Percentiles rank a stretch among this genome's conserved stretches.
Conservation (phyloP, 2,113 vertebrate species). For the Accipiter cooperii region DNA sequence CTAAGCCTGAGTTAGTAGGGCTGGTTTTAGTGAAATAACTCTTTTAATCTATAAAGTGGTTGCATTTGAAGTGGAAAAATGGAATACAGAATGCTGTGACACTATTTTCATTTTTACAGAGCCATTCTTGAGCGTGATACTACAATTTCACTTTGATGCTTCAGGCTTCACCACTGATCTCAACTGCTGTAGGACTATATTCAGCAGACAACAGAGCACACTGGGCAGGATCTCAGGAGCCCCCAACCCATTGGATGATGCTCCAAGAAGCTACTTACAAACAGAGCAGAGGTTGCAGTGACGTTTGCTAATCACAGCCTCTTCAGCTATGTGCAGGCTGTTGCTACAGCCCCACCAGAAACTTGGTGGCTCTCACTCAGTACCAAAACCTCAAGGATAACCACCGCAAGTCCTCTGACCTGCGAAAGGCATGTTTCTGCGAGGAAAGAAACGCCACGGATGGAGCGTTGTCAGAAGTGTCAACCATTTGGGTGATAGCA, state of each 20-base stretch:
- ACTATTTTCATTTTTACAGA: background rate
- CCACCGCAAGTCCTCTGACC: background rate
- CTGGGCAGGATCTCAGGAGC: background rate
- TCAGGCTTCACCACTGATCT: background rate
- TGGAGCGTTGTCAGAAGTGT: background rate
- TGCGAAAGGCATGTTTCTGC: background rate
- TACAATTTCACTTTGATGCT: background rate
- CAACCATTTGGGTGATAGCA: background rate
- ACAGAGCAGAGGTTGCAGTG: background rate
- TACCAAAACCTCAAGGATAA: background rate
- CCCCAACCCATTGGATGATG: background rate
- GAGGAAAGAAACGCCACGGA: background rate
- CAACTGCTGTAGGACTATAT: background rate
- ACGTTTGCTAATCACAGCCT: background rate
- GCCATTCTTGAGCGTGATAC: background rate
- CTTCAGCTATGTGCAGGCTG: background rate
- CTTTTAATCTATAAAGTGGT: background rate
- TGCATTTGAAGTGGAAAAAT: background rate
- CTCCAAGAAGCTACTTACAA: background rate
- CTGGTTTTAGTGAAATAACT: background rate
- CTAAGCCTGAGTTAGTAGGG: background rate
- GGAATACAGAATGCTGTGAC: background rate
- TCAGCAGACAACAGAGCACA: background rate
- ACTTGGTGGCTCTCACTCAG: background rate
- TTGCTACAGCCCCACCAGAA: background rate